Evolutionary conservation across 2,797 vertebrate genomes (phyloP).

Genomic region (Sylvia borin): DNA sequence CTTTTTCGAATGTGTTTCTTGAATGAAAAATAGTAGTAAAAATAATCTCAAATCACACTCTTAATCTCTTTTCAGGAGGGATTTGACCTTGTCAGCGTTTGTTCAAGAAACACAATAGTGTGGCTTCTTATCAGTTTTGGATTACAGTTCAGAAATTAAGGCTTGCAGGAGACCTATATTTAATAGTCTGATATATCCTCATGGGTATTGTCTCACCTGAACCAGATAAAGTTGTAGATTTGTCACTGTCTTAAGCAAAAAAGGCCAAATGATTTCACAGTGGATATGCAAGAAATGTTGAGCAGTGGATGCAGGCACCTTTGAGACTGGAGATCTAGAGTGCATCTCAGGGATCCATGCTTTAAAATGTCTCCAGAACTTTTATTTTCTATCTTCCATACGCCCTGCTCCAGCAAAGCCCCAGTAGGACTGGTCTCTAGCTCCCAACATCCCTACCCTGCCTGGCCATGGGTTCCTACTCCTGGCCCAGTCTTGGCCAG

Average conservation of each 20-base stretch:
- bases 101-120: neutral
- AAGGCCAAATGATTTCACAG: neutral
- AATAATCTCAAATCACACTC: neutral
- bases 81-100: neutral
- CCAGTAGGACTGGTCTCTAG: rapidly evolving
- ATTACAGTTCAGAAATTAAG: neutral
- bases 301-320: neutral
- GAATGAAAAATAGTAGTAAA: neutral
- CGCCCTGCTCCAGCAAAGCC: neutral
- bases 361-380: neutral
- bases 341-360: rapidly evolving
- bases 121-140: neutral
- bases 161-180: neutral
- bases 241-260: neutral
- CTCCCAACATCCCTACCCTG: neutral
- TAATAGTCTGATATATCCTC: neutral
- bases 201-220: neutral
- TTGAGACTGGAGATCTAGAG: neutral
- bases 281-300: neutral
- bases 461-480: rapidly evolving
- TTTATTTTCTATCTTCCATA: neutral
- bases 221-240: neutral
- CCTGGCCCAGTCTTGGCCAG: no score
- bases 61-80: neutral
- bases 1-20: neutral